Evolutionary conservation across 2,888 invertebrate genomes (phyloP), one percentile per base, ranked within the genome.

Genomic region (Tolmerus cingulatus): DNA sequence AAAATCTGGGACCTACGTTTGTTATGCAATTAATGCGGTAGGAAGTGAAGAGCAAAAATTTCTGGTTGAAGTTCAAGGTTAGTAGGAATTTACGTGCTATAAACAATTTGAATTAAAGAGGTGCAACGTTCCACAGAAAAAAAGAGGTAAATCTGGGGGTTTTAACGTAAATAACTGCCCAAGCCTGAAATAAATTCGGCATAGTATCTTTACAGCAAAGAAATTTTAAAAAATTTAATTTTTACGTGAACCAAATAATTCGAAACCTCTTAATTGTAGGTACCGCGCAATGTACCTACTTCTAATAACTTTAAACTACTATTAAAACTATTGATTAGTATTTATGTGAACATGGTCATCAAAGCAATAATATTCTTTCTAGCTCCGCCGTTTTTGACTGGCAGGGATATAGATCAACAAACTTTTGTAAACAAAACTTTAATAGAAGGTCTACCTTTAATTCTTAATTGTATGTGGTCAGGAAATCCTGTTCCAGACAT

Each of bases 401-500:
- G 88, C 74, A 78, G 86, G 5, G 81, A 87, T 57, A n/a, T 16
- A 9, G 87, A 87, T 55, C 66, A 77, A 27, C 40, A 87, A 16
- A 66, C 19, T 51, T 27, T 34, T 12, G 81, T 86, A 27, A 86
- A 87, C 46, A n/a, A 87, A 34, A 88, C 86, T 27, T 16, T 88
- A 5, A 14, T 94, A 37, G 92, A 93, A 0, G 93, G 93, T 0
- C 93, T 93, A 88, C 91, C 93, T 0, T 92, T 93, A 89, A 93
- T 92, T 84, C 89, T 94, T 9, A 92, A 93, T 87, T 95, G 95
- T 90, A 93, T 94, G 86, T 94, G 95, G 0, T 92, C 93, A 74
- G 95, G 95, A 0, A 93, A 94, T 89, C 95, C 95, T 0, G 84
- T 91, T 3, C 95, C 95, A 0, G 91, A 93, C 57, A 93, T 95